These are phyloP conservation scores for Talpa occidentalis DNA, from an alignment of 2,113 vertebrate species.

Conservation along the genomic window DNA sequence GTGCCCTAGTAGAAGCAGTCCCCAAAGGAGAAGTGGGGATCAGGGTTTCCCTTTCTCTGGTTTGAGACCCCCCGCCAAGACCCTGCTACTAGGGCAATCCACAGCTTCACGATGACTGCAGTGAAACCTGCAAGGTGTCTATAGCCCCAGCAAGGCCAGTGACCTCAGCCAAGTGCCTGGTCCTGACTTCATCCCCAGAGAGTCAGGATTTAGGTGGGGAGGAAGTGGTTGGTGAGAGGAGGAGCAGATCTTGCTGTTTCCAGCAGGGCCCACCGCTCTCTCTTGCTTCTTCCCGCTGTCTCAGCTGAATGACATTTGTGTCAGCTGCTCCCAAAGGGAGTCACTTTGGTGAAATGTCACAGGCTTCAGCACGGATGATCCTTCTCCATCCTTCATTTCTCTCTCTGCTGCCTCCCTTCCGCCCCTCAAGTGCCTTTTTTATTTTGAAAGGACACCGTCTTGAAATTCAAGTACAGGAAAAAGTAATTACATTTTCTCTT, in stretches of 20 bases:
- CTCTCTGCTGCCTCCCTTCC: constrained; percentile 1
- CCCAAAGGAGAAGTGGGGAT: neutral
- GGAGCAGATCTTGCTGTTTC: neutral
- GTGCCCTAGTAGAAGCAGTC: neutral
- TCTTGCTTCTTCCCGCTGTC: neutral
- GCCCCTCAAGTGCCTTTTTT: constrained; percentile 66
- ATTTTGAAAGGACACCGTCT: constrained; percentile 71
- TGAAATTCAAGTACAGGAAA: constrained; percentile 72
- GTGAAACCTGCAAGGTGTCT: neutral
- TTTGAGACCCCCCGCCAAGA: neutral
- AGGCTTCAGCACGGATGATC: constrained; percentile 49
- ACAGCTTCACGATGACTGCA: neutral
- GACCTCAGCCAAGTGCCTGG: neutral
- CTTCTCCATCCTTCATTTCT: constrained; percentile 65
- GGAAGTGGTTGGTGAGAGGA: neutral
- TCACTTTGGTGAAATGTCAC: constrained; percentile 75
- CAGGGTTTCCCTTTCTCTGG: neutral
- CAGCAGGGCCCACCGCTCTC: neutral
- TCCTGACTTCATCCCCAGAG: neutral
- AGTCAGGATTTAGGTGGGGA: neutral
- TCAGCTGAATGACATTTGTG: constrained; percentile 67
- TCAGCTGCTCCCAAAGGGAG: constrained; percentile 72
- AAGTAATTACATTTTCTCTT: constrained; percentile 78
- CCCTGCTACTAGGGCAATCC: neutral
- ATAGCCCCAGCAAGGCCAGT: neutral